These are phyloP conservation scores for Phasianus colchicus DNA, from an alignment of 2,113 vertebrate genomes.

Conservation along the genomic window DNA sequence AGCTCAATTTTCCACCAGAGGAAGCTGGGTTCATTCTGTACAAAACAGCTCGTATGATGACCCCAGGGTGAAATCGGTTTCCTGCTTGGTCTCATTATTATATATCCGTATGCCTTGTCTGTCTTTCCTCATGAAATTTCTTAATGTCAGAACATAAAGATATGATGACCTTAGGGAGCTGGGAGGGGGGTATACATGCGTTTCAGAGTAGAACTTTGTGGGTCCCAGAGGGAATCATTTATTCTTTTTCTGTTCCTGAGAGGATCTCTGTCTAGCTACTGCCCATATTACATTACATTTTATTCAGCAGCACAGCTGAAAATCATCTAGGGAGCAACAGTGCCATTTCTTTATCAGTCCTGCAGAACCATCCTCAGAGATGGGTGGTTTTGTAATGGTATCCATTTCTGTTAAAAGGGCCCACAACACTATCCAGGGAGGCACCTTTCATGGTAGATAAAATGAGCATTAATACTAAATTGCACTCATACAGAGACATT, in stretches of 20 bases:
- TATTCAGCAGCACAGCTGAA: not conserved
- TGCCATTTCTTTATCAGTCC: not conserved
- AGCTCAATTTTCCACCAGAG: conserved; percentile 10
- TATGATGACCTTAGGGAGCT: not conserved
- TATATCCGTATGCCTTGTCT: not conserved
- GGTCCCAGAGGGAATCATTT: not conserved
- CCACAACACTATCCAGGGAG: not conserved
- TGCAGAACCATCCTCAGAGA: not conserved
- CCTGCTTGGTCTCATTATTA: not conserved
- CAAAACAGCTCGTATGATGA: not conserved
- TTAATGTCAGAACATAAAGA: not conserved
- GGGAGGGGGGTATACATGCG: not conserved
- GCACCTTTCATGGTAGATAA: not conserved
- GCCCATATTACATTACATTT: not conserved
- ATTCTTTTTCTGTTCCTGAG: not conserved
- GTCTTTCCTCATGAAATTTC: conserved; percentile 6
- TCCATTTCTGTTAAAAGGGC: conserved; percentile 12
- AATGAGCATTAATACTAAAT: conserved; percentile 19
- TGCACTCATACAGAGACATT: not conserved
- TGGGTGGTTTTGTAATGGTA: not conserved
- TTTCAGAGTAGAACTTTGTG: not conserved
- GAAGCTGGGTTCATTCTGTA: not conserved
- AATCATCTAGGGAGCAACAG: not conserved
- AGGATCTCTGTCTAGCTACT: not conserved
- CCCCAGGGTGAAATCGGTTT: not conserved